Evolutionary conservation across 2,113 vertebrate genomes (phyloP).

Genomic region (Trinectes maculatus): DNA sequence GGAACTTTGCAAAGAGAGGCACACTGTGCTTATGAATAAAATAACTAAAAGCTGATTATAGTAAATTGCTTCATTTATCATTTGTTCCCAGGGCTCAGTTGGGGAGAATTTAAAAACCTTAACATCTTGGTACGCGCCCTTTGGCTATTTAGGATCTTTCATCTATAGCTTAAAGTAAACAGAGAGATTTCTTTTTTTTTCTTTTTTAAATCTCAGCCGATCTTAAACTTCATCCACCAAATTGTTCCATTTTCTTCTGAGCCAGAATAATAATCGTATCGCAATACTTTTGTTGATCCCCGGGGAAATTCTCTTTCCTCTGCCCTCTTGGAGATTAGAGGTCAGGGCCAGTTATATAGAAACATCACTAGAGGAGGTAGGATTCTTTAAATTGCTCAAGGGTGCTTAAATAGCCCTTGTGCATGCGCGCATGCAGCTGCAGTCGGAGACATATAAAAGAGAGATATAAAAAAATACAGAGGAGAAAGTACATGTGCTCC

Average conservation of each 20-base stretch:
- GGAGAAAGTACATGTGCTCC: too few species aligned
- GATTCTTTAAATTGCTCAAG: slow-evolving; percentile 43
- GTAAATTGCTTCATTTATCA: slow-evolving; percentile 37
- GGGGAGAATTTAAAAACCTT: slow-evolving; percentile 17
- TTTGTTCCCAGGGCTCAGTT: slow-evolving; percentile 13
- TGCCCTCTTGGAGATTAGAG: slow-evolving; percentile 39
- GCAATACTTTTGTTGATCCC: slow-evolving; percentile 55
- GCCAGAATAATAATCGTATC: slow-evolving; percentile 27
- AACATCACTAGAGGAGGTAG: slow-evolving; percentile 20
- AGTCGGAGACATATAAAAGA: too few species aligned
- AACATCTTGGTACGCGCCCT: slow-evolving; percentile 13
- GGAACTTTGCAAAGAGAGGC: slow-evolving; percentile 3
- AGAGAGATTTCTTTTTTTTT: not conserved
- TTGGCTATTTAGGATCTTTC: slow-evolving; percentile 17
- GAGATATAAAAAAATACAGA: not conserved
- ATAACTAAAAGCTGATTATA: slow-evolving; percentile 16
- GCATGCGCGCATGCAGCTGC: not conserved
- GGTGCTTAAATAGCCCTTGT: slow-evolving; percentile 4
- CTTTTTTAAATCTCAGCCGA: slow-evolving; percentile 10
- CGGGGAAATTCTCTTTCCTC: slow-evolving; percentile 34
- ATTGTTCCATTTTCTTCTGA: slow-evolving; percentile 1
- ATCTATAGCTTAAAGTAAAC: slow-evolving; percentile 41
- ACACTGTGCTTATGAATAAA: not conserved
- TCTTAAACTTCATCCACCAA: slow-evolving; percentile 21
- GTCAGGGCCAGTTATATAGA: slow-evolving; percentile 17